phyloP scores from a whole-genome alignment of 2,797 vertebrate genomes.

The Hippocampus kuda region DNA sequence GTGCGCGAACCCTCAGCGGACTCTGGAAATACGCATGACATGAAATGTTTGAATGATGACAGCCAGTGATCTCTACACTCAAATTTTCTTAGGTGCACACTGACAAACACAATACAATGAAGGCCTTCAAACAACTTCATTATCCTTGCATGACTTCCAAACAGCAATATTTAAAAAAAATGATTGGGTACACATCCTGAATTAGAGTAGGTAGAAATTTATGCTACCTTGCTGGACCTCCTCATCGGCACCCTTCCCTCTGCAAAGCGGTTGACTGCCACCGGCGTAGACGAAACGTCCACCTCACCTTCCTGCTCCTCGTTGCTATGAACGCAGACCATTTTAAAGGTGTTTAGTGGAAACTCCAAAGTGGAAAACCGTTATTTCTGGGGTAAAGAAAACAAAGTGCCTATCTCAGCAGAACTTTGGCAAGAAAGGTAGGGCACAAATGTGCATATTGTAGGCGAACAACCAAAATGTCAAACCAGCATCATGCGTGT shows the following conservation, averaged over 20 bases:
- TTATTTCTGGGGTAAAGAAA: no score
- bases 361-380: not conserved
- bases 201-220: not conserved
- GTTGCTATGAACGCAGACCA: not conserved
- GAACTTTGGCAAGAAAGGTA: no score
- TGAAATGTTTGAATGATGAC: not conserved
- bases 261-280: conserved; percentile 44
- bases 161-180: not conserved
- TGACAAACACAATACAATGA: not conserved
- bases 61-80: not conserved
- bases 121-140: not conserved
- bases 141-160: not conserved
- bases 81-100: not conserved
- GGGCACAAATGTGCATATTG: no score
- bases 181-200: not conserved
- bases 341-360: not conserved
- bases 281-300: conserved; percentile 38
- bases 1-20: conserved; percentile 58
- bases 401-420: no score
- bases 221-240: conserved; percentile 58
- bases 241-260: conserved; percentile 59
- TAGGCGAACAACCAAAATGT: no score
- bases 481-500: no score
- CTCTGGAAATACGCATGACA: conserved; percentile 27
- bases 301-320: not conserved